Percentiles rank a stretch among this genome's conserved stretches.
These are phyloP conservation scores for Nomada goodeniana DNA, from an alignment of 2,888 invertebrate species.

Conservation along the genomic window DNA sequence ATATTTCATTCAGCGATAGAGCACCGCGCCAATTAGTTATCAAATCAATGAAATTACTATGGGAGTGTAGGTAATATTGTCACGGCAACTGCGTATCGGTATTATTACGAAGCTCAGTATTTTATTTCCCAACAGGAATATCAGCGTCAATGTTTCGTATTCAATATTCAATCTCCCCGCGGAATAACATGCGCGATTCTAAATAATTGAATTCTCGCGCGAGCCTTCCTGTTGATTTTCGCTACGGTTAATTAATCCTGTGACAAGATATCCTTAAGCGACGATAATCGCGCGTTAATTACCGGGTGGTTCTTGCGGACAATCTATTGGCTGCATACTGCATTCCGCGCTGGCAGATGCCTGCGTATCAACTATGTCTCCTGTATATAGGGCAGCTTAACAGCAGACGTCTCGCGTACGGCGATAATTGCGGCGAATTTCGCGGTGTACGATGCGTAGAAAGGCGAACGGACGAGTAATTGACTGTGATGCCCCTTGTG, in stretches of 20 bases:
- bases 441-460: not conserved
- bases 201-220: not conserved
- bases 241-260: slow-evolving; percentile 59
- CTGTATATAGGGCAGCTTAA: slow-evolving; percentile 36
- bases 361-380: slow-evolving; percentile 34
- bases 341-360: slow-evolving; percentile 66
- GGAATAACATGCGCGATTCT: not conserved
- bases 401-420: slow-evolving; percentile 32
- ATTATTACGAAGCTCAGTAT: not conserved
- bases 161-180: no score
- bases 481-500: not conserved
- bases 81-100: no score
- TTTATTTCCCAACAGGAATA: not conserved
- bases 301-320: slow-evolving; percentile 70
- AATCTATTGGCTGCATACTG: slow-evolving; percentile 61
- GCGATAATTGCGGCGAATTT: slow-evolving; percentile 54
- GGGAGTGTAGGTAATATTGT: no score
- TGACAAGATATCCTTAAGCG: slow-evolving; percentile 46
- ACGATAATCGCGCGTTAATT: slow-evolving; percentile 70
- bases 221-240: slow-evolving; percentile 7
- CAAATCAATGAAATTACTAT: not conserved
- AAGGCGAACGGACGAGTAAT: slow-evolving; percentile 1
- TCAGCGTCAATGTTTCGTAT: no score
- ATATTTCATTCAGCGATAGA: not conserved
- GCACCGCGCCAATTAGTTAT: not conserved